Evolutionary conservation across 2,113 vertebrate species (phyloP).

Genomic region (Synchiropus splendidus): DNA sequence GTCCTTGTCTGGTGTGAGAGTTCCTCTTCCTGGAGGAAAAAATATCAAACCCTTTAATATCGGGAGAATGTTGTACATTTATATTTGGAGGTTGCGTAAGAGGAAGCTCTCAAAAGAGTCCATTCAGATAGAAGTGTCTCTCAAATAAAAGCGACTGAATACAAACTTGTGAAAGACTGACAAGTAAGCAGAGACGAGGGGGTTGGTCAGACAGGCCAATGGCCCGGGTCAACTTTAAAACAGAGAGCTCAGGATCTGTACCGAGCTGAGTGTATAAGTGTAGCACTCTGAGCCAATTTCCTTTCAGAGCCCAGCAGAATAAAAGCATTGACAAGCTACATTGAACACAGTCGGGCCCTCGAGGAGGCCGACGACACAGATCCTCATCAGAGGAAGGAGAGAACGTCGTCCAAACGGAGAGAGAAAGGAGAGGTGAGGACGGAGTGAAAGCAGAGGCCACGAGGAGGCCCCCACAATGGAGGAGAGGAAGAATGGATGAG

Average conservation of each 20-base stretch:
- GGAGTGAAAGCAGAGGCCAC: slow-evolving; percentile 45
- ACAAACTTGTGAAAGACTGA: slow-evolving; percentile 39
- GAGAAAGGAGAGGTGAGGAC: slow-evolving; percentile 38
- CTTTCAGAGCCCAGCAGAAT: slow-evolving; percentile 48
- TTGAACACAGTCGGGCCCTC: slow-evolving; percentile 28
- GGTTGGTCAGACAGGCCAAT: slow-evolving; percentile 21
- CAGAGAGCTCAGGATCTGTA: slow-evolving; percentile 24
- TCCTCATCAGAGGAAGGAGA: slow-evolving; percentile 37
- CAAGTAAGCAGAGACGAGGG: slow-evolving; percentile 18
- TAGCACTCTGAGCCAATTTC: slow-evolving; percentile 44
- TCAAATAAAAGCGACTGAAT: slow-evolving; percentile 45
- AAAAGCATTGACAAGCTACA: slow-evolving; percentile 48
- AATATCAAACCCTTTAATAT: slow-evolving; percentile 24
- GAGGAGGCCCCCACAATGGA: slow-evolving; percentile 49
- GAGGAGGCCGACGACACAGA: slow-evolving; percentile 40
- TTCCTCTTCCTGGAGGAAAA: slow-evolving; percentile 66
- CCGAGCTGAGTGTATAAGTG: slow-evolving; percentile 59
- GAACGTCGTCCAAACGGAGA: slow-evolving; percentile 40
- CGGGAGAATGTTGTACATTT: slow-evolving; percentile 26
- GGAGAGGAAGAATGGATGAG: slow-evolving; percentile 37
- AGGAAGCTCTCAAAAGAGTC: slow-evolving; percentile 30
- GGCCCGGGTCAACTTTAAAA: slow-evolving; percentile 52
- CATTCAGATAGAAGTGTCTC: slow-evolving; percentile 37
- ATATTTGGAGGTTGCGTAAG: slow-evolving; percentile 16
- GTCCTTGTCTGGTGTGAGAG: slow-evolving; percentile 71